Conservation (phyloP, 92 coral and sea anemone species). For the Epizoanthus scotinus region DNA sequence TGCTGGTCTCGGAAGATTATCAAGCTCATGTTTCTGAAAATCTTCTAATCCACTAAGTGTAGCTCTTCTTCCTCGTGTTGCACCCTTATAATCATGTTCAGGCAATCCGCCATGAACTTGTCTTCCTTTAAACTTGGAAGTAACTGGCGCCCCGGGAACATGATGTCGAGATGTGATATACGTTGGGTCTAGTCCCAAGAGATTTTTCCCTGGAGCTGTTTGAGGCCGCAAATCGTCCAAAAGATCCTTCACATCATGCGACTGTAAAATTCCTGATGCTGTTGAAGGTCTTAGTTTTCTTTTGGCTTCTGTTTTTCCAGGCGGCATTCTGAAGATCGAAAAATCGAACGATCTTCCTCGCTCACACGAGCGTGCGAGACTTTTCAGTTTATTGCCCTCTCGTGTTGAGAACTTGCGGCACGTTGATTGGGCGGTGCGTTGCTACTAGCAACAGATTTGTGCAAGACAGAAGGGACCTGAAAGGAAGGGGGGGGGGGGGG, state of each 20-base stretch:
- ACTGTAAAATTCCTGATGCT: slow-evolving; percentile 93
- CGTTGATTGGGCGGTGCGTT: slow-evolving; percentile 70
- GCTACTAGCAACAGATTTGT: slow-evolving; percentile 60
- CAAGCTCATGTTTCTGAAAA: slow-evolving; percentile 74
- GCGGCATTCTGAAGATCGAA: slow-evolving; percentile 81
- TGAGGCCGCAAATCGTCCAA: slow-evolving; percentile 89
- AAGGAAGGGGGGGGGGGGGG: too few species aligned
- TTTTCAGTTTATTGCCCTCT: not conserved
- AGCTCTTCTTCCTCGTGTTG: slow-evolving; percentile 86
- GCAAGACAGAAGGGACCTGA: not conserved
- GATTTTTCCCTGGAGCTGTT: slow-evolving; percentile 90
- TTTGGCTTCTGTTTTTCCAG: slow-evolving; percentile 53
- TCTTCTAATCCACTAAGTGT: slow-evolving; percentile 90
- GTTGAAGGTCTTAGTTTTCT: slow-evolving; percentile 88
- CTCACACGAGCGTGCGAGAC: slow-evolving; percentile 16
- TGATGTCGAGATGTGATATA: slow-evolving; percentile 97
- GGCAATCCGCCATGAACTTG: slow-evolving; percentile 99
- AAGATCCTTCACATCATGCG: slow-evolving; percentile 79
- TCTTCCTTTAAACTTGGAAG: slow-evolving; percentile 83
- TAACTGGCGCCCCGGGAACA: slow-evolving; percentile 89
- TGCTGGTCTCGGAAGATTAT: slow-evolving; percentile 82
- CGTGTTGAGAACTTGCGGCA: slow-evolving; percentile 22
- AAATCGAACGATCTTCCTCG: slow-evolving; percentile 17
- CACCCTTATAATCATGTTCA: slow-evolving; percentile 79
- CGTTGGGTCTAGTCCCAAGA: slow-evolving; percentile 95